phyloP scores from a whole-genome alignment of 2,888 invertebrate species.

The Cryptops parisi region DNA sequence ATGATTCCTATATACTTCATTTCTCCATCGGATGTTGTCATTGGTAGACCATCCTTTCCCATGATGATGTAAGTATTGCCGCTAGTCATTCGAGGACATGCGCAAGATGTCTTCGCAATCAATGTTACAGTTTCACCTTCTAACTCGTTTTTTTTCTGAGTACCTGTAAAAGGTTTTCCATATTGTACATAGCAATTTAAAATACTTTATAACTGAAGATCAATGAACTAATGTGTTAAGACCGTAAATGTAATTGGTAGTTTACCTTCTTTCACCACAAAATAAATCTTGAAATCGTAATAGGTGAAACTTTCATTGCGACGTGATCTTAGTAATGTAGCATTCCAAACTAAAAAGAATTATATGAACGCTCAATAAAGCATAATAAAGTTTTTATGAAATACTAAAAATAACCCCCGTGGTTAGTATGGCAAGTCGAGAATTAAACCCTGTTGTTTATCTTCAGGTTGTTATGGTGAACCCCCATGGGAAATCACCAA shows the following conservation, averaged over 20 bases:
- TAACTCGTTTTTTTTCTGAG: background rate
- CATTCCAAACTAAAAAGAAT: slow-evolving; percentile 3
- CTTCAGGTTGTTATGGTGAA: no score
- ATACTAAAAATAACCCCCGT: no score
- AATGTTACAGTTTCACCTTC: background rate
- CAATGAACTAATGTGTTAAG: no score
- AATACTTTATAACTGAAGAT: no score
- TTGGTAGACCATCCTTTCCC: background rate
- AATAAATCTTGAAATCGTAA: background rate
- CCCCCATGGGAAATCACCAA: background rate
- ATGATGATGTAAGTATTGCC: background rate
- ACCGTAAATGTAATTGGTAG: no score
- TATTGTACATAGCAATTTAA: no score
- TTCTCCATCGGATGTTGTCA: no score
- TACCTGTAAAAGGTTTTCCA: background rate
- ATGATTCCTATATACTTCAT: no score
- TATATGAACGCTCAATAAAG: no score
- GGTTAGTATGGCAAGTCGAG: no score
- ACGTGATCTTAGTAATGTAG: background rate
- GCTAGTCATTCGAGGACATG: background rate
- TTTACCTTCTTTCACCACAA: slow-evolving; percentile 5
- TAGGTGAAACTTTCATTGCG: background rate
- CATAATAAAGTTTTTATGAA: no score
- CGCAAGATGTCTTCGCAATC: background rate
- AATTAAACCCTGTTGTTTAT: no score